These are phyloP conservation scores for Drosophila nigritarsus DNA, from an alignment of 2,888 invertebrate genomes.

Conservation along the genomic window DNA sequence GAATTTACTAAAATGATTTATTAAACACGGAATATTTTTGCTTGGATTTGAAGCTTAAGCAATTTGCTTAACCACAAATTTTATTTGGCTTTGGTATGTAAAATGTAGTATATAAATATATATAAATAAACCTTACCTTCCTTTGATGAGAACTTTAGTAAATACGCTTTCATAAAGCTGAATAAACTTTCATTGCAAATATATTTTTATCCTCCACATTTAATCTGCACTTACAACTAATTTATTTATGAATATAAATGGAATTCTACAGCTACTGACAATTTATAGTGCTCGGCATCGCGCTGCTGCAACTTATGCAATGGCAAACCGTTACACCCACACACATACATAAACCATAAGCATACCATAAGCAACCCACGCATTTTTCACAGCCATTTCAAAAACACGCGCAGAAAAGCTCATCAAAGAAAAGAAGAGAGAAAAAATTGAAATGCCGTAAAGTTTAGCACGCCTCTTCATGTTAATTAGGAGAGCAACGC, in stretches of 20 bases:
- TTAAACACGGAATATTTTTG: neutral
- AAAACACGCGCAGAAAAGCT: slow-evolving; percentile 10
- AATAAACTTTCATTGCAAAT: neutral
- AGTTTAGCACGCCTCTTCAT: slow-evolving; percentile 39
- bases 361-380: slow-evolving; percentile 16
- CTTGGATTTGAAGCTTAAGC: neutral
- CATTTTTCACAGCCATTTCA: slow-evolving; percentile 5
- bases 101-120: neutral
- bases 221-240: neutral
- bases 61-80: neutral
- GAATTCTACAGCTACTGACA: neutral
- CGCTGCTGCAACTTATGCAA: slow-evolving; percentile 18
- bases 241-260: neutral
- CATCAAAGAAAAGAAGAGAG: slow-evolving; percentile 8
- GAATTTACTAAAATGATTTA: slow-evolving; percentile 17
- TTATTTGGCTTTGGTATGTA: neutral
- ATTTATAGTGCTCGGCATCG: neutral
- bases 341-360: neutral
- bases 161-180: neutral
- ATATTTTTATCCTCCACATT: neutral
- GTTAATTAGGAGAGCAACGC: slow-evolving; percentile 47
- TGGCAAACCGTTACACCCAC: neutral
- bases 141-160: neutral
- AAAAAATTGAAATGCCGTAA: slow-evolving; percentile 24
- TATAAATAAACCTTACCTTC: neutral